Percentiles rank a stretch among this genome's conserved stretches.
Conservation (phyloP, 1,140 invertebrate genomes). For the Euwallacea similis region DNA sequence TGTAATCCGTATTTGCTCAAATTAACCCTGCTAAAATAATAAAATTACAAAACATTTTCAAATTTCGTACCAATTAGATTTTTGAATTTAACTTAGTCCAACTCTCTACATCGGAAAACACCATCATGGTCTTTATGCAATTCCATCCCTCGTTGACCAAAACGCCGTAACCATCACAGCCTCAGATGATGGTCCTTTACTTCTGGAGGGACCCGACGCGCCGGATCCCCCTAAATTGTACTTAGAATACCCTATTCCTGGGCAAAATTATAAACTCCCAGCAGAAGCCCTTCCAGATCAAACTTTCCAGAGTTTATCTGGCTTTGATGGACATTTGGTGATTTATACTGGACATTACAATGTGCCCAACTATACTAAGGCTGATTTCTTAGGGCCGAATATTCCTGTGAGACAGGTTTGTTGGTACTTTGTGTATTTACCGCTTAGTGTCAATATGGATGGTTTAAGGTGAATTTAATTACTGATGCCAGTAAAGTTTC, state of each 20-base stretch:
- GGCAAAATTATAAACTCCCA: slow-evolving; percentile 49
- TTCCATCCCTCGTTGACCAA: slow-evolving; percentile 89
- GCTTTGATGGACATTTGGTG: slow-evolving; percentile 41
- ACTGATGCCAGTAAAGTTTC: slow-evolving; percentile 31
- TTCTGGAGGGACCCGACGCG: slow-evolving; percentile 69
- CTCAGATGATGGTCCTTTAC: slow-evolving; percentile 61
- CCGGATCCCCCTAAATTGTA: slow-evolving; percentile 50
- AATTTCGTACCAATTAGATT: too few species aligned
- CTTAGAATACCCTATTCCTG: slow-evolving; percentile 53
- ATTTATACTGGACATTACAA: slow-evolving; percentile 76
- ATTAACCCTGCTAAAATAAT: neutral
- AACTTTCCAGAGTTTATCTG: slow-evolving; percentile 52
- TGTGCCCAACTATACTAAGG: slow-evolving; percentile 63
- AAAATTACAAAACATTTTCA: neutral
- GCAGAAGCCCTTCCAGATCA: slow-evolving; percentile 32
- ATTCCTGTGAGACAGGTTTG: slow-evolving; percentile 16
- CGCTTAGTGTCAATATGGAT: neutral
- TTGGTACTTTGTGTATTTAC: too few species aligned
- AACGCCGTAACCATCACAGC: slow-evolving; percentile 73
- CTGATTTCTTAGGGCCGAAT: slow-evolving; percentile 33
- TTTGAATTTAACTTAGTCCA: slow-evolving; percentile 61
- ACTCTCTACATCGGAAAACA: slow-evolving; percentile 94
- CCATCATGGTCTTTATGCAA: slow-evolving; percentile 82
- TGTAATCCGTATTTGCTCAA: neutral
- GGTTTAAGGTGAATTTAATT: slow-evolving; percentile 20